Evolutionary conservation across 2,797 vertebrate species (phyloP).

Genomic region (Antrozous pallidus): DNA sequence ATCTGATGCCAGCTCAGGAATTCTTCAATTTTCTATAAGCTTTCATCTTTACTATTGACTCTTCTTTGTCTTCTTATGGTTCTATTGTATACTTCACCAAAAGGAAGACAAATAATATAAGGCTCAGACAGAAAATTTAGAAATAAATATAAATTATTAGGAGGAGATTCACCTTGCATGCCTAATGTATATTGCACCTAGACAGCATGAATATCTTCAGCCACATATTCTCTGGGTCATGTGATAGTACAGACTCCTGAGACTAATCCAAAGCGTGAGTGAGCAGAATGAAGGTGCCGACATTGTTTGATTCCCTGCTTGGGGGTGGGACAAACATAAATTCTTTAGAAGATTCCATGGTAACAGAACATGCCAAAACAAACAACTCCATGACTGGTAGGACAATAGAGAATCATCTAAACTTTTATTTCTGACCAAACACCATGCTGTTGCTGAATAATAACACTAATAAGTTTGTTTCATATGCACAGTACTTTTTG

Average conservation of each 20-base stretch:
- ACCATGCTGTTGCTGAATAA: neutral
- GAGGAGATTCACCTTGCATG: neutral
- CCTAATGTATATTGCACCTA: neutral
- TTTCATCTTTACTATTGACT: neutral
- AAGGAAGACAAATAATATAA: neutral
- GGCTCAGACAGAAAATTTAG: neutral
- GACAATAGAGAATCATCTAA: neutral
- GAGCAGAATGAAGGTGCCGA: accelerated
- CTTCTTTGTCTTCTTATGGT: neutral
- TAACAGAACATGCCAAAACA: neutral
- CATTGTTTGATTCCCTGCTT: neutral
- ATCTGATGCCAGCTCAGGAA: neutral
- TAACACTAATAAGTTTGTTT: neutral
- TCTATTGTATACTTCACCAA: neutral
- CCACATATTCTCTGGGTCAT: accelerated
- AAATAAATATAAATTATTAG: neutral
- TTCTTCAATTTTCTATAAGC: neutral
- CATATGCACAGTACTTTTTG: neutral
- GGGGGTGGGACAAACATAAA: neutral
- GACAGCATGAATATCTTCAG: neutral
- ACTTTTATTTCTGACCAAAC: neutral
- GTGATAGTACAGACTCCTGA: too few relatives aligned
- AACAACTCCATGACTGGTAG: neutral
- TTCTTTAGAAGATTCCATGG: neutral
- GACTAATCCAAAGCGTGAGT: neutral